Conservation (phyloP, 2,113 vertebrate species). For the Uria aalge region DNA sequence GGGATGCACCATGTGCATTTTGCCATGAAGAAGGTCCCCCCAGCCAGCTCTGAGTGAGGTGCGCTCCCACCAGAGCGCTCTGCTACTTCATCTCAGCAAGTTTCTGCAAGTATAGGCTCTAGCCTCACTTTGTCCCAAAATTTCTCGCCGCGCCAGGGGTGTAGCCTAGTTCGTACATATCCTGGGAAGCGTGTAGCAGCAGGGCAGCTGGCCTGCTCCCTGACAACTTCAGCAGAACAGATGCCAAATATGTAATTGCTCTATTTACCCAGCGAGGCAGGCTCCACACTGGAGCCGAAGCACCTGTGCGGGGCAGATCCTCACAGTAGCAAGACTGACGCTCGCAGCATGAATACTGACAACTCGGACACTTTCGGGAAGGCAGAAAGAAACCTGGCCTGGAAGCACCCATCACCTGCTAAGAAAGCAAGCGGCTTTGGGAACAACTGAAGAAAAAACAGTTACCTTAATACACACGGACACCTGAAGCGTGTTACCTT, state of each 20-base stretch:
- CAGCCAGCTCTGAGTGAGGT: neutral
- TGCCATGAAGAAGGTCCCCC: neutral
- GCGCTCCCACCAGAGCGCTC: neutral
- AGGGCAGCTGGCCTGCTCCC: neutral
- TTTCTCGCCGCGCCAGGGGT: neutral
- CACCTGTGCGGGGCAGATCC: neutral
- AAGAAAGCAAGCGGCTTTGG: neutral
- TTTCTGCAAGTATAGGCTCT: neutral
- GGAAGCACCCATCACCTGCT: neutral
- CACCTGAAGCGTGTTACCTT: neutral
- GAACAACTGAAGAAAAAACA: neutral
- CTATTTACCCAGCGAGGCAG: neutral
- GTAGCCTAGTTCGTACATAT: neutral
- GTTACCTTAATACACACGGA: neutral
- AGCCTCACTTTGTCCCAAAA: conserved; percentile 8
- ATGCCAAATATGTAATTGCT: neutral
- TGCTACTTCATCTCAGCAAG: neutral
- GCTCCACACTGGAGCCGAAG: fast-evolving
- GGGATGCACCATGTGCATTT: fast-evolving
- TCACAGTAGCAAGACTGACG: fast-evolving
- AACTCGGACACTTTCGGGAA: neutral
- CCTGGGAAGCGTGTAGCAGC: neutral
- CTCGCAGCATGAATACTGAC: neutral
- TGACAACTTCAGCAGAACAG: neutral
- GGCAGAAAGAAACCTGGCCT: neutral